phyloP scores from a whole-genome alignment of 2,888 invertebrate species.

The Acronicta alni region DNA sequence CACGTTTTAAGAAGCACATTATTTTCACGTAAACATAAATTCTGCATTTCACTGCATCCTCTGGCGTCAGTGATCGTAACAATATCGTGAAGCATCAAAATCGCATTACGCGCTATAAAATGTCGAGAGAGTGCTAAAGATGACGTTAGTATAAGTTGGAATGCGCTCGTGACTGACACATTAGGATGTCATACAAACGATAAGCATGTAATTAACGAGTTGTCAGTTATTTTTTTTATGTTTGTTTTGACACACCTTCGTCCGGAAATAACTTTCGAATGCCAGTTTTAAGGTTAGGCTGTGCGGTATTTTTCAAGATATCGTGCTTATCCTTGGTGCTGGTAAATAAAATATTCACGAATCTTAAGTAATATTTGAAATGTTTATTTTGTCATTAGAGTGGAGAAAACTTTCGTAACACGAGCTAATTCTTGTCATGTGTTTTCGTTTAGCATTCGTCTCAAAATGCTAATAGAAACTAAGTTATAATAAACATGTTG shows the following conservation, averaged over 20 bases:
- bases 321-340: neutral
- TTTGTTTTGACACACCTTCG: conserved; percentile 15
- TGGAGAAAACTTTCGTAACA: conserved; percentile 7
- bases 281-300: neutral
- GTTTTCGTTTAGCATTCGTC: conserved; percentile 17
- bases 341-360: conserved; percentile 8
- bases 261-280: conserved; percentile 4
- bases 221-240: conserved; percentile 24
- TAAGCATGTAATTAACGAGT: conserved; percentile 29
- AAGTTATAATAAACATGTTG: too few relatives aligned
- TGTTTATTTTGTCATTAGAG: neutral
- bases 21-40: conserved; percentile 6
- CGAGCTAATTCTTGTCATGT: conserved; percentile 28
- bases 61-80: conserved; percentile 14
- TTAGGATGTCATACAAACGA: conserved; percentile 23
- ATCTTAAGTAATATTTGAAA: conserved; percentile 8
- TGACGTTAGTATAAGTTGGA: conserved; percentile 21
- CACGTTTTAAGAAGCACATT: neutral
- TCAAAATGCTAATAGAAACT: neutral
- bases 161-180: conserved; percentile 45
- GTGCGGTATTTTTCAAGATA: neutral
- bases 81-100: conserved; percentile 33
- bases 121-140: conserved; percentile 17
- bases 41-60: conserved; percentile 9
- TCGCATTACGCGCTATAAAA: conserved; percentile 18